These are phyloP conservation scores for Characodon lateralis DNA, from an alignment of 2,797 vertebrate species.

Conservation along the genomic window DNA sequence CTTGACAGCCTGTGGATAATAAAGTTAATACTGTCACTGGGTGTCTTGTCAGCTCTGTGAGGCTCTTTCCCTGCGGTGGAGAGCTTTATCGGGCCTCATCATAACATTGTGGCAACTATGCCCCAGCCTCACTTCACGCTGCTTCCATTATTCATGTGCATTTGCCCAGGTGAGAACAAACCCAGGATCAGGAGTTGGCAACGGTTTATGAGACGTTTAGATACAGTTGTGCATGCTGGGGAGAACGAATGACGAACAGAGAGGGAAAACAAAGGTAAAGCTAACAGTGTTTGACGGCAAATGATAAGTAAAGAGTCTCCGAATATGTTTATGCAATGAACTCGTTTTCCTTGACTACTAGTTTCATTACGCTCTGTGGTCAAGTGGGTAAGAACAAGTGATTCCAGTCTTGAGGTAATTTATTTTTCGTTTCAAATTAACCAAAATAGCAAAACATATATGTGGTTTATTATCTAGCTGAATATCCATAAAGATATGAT, in stretches of 20 bases:
- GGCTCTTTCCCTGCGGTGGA: conserved; percentile 60
- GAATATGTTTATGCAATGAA: conserved; percentile 32
- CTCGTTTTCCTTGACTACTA: conserved; percentile 27
- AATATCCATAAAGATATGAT: neutral
- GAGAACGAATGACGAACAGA: conserved; percentile 33
- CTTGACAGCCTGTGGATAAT: conserved; percentile 61
- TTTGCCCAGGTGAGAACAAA: conserved; percentile 81
- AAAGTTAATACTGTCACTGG: conserved; percentile 75
- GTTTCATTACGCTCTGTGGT: neutral
- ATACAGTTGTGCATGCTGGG: conserved; percentile 37
- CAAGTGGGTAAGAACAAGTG: conserved; percentile 1
- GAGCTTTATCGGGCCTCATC: conserved; percentile 70
- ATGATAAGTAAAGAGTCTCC: conserved; percentile 21
- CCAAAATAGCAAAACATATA: neutral
- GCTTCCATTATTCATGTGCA: conserved; percentile 79
- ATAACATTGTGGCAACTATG: conserved; percentile 59
- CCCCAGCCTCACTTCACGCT: conserved; percentile 48
- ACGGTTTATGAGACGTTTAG: conserved; percentile 79
- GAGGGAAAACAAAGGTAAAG: conserved; percentile 17
- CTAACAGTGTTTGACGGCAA: conserved; percentile 31
- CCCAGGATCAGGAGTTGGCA: conserved; percentile 69
- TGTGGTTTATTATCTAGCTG: neutral
- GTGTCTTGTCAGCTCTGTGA: conserved; percentile 67
- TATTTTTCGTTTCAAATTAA: neutral
- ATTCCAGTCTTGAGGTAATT: neutral